phyloP scores from a whole-genome alignment of 2,888 invertebrate species.

The Cerastoderma edule region DNA sequence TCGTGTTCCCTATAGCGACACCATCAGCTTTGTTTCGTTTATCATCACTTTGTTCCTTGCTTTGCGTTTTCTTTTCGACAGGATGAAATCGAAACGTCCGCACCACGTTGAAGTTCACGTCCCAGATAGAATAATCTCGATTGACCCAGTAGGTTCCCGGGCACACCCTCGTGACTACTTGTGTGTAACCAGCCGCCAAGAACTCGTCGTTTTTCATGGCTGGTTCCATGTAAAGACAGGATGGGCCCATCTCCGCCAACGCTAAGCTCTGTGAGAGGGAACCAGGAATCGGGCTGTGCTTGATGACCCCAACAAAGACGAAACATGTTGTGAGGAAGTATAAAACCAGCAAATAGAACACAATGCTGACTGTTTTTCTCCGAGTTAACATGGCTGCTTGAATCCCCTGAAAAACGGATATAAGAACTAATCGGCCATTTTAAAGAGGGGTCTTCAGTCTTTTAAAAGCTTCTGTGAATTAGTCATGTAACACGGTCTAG shows the following conservation, averaged over 20 bases:
- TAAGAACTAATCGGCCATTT: too few species aligned
- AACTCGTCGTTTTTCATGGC: constrained; percentile 4
- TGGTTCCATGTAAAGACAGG: background rate
- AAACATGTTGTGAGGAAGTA: too few species aligned
- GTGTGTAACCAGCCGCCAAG: background rate
- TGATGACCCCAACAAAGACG: background rate
- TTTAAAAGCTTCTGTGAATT: too few species aligned
- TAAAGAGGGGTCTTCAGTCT: too few species aligned
- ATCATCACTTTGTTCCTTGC: too few species aligned
- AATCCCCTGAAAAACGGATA: too few species aligned
- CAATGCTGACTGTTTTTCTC: too few species aligned
- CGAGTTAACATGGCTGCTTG: too few species aligned
- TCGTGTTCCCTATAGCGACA: background rate
- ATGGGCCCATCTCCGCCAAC: background rate
- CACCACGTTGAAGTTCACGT: constrained; percentile 3
- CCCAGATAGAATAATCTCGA: background rate
- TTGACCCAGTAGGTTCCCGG: background rate
- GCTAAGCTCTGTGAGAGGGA: background rate
- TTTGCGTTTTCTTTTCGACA: too few species aligned
- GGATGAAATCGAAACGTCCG: constrained; percentile 1
- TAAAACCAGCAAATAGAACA: too few species aligned
- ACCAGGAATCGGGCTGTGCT: background rate
- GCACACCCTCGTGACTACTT: background rate
- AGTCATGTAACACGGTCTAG: too few species aligned
- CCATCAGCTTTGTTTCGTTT: background rate